These are phyloP conservation scores for Drosophila neutralis DNA, from an alignment of 2,888 invertebrate species.

Conservation along the genomic window DNA sequence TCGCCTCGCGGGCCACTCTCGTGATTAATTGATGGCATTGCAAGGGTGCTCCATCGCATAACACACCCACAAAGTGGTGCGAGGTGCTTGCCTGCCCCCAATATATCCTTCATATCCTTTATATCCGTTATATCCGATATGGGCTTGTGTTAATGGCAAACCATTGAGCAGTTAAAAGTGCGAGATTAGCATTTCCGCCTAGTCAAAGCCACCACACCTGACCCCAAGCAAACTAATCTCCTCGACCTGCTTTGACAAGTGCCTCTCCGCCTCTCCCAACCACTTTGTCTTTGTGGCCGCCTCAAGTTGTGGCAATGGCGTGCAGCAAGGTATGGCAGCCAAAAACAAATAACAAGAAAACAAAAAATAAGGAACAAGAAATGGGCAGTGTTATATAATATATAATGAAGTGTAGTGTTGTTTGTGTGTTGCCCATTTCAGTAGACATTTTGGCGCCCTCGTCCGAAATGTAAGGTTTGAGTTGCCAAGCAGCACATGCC, in stretches of 20 bases:
- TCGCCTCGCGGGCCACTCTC: constrained; percentile 67
- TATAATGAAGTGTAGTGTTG: background rate
- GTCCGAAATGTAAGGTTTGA: background rate
- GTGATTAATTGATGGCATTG: constrained; percentile 80
- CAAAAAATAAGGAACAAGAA: background rate
- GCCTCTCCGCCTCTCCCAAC: background rate
- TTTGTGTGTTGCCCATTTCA: constrained; percentile 6
- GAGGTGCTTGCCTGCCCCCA: constrained; percentile 1
- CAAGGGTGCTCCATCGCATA: constrained; percentile 40
- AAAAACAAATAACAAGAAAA: background rate
- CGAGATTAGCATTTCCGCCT: constrained; percentile 68
- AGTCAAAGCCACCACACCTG: constrained; percentile 23
- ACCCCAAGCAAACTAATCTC: constrained; percentile 28
- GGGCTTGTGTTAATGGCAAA: constrained; percentile 73
- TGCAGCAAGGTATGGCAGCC: constrained; percentile 45
- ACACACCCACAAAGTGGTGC: constrained; percentile 29
- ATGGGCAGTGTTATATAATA: constrained; percentile 1
- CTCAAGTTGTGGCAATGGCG: constrained; percentile 38
- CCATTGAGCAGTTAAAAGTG: constrained; percentile 74
- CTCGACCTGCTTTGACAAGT: constrained; percentile 43
- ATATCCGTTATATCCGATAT: constrained; percentile 64
- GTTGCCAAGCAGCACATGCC: constrained; percentile 22
- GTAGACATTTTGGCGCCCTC: constrained; percentile 45
- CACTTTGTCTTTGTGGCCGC: background rate
- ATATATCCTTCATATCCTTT: background rate